These are phyloP conservation scores for Orthonevra nobilis DNA, from an alignment of 2,888 invertebrate genomes.

Conservation along the genomic window DNA sequence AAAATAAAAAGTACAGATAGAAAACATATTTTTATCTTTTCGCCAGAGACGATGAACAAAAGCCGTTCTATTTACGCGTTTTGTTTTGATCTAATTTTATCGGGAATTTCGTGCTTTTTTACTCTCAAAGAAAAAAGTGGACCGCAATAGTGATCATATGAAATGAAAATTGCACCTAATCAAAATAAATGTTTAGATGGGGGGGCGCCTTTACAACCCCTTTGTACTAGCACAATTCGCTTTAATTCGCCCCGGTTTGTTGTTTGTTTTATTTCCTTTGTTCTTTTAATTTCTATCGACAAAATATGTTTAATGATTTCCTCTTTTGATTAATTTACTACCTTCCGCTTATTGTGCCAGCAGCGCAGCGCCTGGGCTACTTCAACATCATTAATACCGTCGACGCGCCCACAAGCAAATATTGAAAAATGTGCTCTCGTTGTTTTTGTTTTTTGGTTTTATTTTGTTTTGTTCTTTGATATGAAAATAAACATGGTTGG, in stretches of 20 bases:
- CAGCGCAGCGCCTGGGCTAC: not conserved
- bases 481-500: slow-evolving; percentile 51
- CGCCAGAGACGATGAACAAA: not conserved
- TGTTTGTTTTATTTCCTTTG: slow-evolving; percentile 18
- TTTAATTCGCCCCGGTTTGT: not conserved
- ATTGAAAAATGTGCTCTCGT: slow-evolving; percentile 9
- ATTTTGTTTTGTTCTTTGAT: slow-evolving; percentile 14
- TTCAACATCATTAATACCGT: not conserved
- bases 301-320: slow-evolving; percentile 60
- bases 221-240: slow-evolving; percentile 29
- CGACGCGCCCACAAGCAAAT: slow-evolving; percentile 40
- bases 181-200: slow-evolving; percentile 64
- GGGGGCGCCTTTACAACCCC: slow-evolving; percentile 27
- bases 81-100: slow-evolving; percentile 38
- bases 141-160: slow-evolving; percentile 21
- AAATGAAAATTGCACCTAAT: slow-evolving; percentile 65
- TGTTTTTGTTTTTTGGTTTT: slow-evolving; percentile 15
- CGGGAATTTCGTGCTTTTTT: too few relatives aligned
- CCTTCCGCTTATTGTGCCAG: slow-evolving; percentile 31
- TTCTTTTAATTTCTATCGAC: slow-evolving; percentile 48
- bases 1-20: not conserved
- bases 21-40: slow-evolving; percentile 24
- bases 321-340: slow-evolving; percentile 63
- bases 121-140: not conserved
- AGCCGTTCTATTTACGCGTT: slow-evolving; percentile 5